Base-by-base conservation (phyloP, 2,888 invertebrate genomes). In the Sinhomidia bicolor region DNA sequence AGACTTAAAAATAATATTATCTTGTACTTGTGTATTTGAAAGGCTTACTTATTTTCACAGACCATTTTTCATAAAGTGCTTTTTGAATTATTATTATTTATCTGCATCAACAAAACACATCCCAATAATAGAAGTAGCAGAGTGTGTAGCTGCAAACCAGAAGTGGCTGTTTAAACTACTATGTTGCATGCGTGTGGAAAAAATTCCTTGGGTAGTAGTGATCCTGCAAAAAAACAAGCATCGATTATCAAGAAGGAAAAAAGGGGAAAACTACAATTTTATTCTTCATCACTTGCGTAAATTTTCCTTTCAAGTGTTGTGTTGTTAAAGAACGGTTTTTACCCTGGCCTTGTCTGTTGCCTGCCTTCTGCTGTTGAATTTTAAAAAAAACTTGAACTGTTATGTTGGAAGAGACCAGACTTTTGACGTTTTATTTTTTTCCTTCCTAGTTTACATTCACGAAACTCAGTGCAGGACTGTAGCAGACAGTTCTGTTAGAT, bases 281-380 rank as follows among this genome's bases (percentile, higher is more conserved):
- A 81, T 80, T 87, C 81, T 86, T 86, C 60, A 76, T 51, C 82
- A 82, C 76, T 87, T 76, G 78, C 41, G 65, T 87, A 87, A 87
- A 87, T 87, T 44, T 44, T 76, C n/a, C 26, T 71, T 23, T 79
- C 29, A 79, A 68, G 68, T 80, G 80, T 68, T 23, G 23, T 4
- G 7, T 14, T 32, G 51, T 51, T 29, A 74, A 81, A 74, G 44
- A 71, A 71, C 62, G 41, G 68, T 65, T 76, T 76, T 87, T 41
- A 65, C 87, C 54, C 36, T 87, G 81, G 81, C 76, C 54, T 81
- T 81, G 20, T 80, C 7, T 26, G 23, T 80, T 36, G 10, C 36
- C 7, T 6, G 36, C 36, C n/a, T n/a, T n/a, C n/a, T n/a, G n/a
- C n/a, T n/a, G n/a, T n/a, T n/a, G n/a, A n/a, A n/a, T n/a, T n/a